Percentiles rank a stretch among this genome's conserved stretches.
Conservation (phyloP, 2,797 vertebrate genomes). For the Peromyscus attwateri region DNA sequence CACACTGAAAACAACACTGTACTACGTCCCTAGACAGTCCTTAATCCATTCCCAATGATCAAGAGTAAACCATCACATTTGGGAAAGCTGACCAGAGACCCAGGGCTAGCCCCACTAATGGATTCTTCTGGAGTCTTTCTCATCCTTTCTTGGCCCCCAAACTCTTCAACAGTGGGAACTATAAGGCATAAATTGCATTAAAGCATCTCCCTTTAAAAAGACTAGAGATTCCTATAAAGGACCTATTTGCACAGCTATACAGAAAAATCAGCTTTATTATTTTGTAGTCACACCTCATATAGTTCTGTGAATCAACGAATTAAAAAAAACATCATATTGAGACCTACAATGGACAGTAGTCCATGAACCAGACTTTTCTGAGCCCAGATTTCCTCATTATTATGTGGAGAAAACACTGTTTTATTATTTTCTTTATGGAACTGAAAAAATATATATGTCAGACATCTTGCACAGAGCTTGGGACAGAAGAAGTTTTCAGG, state of each 20-base stretch:
- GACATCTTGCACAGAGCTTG: background rate
- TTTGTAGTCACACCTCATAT: constrained; percentile 24
- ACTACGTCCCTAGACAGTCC: background rate
- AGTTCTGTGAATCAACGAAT: constrained; percentile 61
- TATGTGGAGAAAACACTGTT: background rate
- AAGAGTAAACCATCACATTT: background rate
- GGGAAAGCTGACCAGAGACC: background rate
- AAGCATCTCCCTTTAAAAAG: constrained; percentile 8
- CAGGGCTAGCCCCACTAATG: background rate
- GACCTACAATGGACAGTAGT: background rate
- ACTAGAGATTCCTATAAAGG: background rate
- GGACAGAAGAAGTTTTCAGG: background rate
- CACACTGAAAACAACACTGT: background rate
- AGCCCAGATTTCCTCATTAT: background rate
- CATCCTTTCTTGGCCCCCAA: background rate
- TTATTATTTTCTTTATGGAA: constrained; percentile 43
- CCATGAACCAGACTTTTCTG: background rate
- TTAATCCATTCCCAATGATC: background rate
- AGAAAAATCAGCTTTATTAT: constrained; percentile 41
- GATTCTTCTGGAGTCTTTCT: background rate
- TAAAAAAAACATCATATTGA: constrained; percentile 30
- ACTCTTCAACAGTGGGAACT: too few relatives aligned
- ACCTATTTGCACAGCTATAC: background rate
- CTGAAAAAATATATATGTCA: background rate
- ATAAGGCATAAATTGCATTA: background rate